phyloP scores from a whole-genome alignment of 2,113 vertebrate species.

The Helogale parvula region DNA sequence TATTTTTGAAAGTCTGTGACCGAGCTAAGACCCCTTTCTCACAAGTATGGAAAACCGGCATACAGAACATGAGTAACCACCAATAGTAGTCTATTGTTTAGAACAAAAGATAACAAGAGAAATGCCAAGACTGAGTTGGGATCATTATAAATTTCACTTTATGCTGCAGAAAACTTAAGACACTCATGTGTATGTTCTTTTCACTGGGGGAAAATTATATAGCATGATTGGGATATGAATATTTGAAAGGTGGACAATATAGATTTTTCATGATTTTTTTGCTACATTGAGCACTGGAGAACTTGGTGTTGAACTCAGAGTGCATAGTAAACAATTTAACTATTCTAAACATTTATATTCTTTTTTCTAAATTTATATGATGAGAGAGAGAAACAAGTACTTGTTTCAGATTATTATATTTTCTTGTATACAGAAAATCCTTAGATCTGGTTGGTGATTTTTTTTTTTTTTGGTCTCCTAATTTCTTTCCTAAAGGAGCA shows the following conservation, averaged over 20 bases:
- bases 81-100: not conserved
- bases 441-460: not conserved
- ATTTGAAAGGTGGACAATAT: not conserved
- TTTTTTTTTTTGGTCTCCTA: not conserved
- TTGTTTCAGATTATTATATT: not conserved
- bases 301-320: not conserved
- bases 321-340: not conserved
- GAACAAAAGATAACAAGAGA: not conserved
- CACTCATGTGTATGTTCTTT: not conserved
- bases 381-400: not conserved
- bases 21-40: not conserved
- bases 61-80: not conserved
- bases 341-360: not conserved
- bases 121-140: not conserved
- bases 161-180: not conserved
- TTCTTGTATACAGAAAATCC: not conserved
- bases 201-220: not conserved
- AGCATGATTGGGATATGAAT: not conserved
- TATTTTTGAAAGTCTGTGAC: not conserved
- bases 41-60: not conserved
- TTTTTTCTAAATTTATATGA: not conserved
- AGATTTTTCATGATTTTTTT: not conserved
- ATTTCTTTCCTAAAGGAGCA: not conserved
- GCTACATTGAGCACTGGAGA: not conserved
- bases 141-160: not conserved